Base-by-base conservation (phyloP, 2,113 vertebrate species). In the Collichthys lucidus region DNA sequence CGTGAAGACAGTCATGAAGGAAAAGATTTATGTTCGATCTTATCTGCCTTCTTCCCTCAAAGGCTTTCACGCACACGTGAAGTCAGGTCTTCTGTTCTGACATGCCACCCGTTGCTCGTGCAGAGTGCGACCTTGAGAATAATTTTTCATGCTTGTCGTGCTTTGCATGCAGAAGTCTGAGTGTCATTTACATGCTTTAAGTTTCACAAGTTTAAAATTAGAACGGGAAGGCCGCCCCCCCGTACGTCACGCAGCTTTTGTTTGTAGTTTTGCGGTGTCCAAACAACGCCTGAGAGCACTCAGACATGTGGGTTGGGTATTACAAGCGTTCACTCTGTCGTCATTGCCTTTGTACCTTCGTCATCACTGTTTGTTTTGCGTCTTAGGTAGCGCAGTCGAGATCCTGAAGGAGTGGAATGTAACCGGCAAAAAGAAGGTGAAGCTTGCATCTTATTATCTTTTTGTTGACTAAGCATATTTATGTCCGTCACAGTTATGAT, bases 351-450 rank as follows among this genome's bases (percentile, higher is more conserved):
- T 46, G 19, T 44, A 8, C 29, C 42, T 26, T 47, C 6, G n/a
- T 86, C 63, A 60, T 57, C 16, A 9, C 19, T 86, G 71, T 85
- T 79, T 74, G 50, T 0, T 89, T 84, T 80, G 0, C 68, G 7
- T 63, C 2, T 76, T 26, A 99, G 98, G 98, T 15, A 98, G 96
- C 44, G 98, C 97, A 66, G 93, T 92, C 14, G 98, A 98, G 86
- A 97, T 99, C 55, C 93, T 99, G 89, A 98, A 99, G 89, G 97
- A 99, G 88, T 98, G 98, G 98, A 98, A 96, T 67, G 95, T 98
- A 46, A 97, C 97, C 0, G 97, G 97, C 79, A 99, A 99, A 90
- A 99, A 98, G 94, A 99, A 98, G 97, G 97, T 98, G 93, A 72
- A 22, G 20, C 14, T 35, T 61, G 35, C 14, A 2, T 26, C 24